A percentile compares a stretch with the other conserved stretches of the same genome.
Evolutionary conservation across 2,888 invertebrate species (phyloP).

Genomic region (Torymus aiolomorphi): DNA sequence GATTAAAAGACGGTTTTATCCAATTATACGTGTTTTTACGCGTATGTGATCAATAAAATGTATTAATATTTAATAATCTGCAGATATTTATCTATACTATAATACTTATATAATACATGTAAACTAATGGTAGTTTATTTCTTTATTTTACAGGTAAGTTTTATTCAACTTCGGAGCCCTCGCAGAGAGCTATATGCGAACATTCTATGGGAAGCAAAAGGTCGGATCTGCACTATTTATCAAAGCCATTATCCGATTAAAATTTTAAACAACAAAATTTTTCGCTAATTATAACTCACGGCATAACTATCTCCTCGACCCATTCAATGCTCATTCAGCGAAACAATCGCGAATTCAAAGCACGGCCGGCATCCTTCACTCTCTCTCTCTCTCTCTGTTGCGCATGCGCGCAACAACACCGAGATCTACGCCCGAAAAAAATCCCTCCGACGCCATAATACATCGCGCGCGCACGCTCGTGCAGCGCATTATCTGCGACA

Average conservation of each 20-base stretch:
- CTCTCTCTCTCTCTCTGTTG: too few species aligned
- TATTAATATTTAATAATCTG: too few species aligned
- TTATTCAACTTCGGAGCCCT: background rate
- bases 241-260: background rate
- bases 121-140: background rate
- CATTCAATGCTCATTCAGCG: background rate
- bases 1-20: too few species aligned
- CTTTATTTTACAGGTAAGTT: conserved; percentile 47
- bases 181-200: background rate
- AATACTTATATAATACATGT: background rate
- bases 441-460: too few species aligned
- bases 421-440: too few species aligned
- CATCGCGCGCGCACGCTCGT: background rate
- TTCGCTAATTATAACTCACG: too few species aligned
- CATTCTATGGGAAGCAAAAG: background rate
- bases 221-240: conserved; percentile 2
- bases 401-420: too few species aligned
- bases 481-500: background rate
- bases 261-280: too few species aligned
- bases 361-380: background rate
- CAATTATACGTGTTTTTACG: too few species aligned
- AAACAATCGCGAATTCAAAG: background rate
- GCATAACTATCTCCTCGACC: background rate
- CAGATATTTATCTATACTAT: too few species aligned
- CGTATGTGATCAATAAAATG: too few species aligned